Percentiles rank a stretch among this genome's conserved stretches.
Conservation (phyloP, 1,140 invertebrate species). For the Camponotus vicinus region DNA sequence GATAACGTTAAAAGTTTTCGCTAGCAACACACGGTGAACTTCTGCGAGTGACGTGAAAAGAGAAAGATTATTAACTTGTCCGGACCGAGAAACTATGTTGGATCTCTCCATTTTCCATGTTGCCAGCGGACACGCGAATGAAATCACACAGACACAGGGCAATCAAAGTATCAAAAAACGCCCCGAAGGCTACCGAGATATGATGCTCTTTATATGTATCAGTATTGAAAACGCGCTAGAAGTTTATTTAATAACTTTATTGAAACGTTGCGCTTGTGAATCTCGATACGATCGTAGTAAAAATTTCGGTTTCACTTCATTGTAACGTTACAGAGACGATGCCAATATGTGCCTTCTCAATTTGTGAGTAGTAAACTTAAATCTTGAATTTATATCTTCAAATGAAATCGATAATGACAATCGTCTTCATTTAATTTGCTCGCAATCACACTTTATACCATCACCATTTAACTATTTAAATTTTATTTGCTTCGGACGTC, state of each 20-base stretch:
- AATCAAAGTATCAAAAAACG: conserved; percentile 69
- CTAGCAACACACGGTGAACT: conserved; percentile 51
- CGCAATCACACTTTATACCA: neutral
- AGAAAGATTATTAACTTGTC: conserved; percentile 74
- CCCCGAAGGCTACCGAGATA: conserved; percentile 11
- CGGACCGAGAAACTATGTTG: conserved; percentile 47
- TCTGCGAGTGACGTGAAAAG: conserved; percentile 72
- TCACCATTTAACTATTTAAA: conserved; percentile 9
- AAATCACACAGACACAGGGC: conserved; percentile 66
- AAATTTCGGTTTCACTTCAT: neutral
- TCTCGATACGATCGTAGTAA: neutral
- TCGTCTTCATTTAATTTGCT: neutral
- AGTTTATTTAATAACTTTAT: conserved; percentile 15
- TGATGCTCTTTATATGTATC: conserved; percentile 32
- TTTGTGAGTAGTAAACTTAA: neutral
- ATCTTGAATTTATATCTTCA: neutral
- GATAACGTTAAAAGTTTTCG: conserved; percentile 51
- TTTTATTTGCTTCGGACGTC: conserved; percentile 15
- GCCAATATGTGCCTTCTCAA: neutral
- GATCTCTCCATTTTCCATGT: conserved; percentile 67
- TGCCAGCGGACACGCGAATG: conserved; percentile 67
- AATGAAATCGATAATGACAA: no score
- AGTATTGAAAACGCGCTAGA: conserved; percentile 36
- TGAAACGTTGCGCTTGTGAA: conserved; percentile 9
- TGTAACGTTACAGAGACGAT: neutral